Evolutionary conservation across 2,113 vertebrate species (phyloP).

Genomic region (Mormyrus iriodes): DNA sequence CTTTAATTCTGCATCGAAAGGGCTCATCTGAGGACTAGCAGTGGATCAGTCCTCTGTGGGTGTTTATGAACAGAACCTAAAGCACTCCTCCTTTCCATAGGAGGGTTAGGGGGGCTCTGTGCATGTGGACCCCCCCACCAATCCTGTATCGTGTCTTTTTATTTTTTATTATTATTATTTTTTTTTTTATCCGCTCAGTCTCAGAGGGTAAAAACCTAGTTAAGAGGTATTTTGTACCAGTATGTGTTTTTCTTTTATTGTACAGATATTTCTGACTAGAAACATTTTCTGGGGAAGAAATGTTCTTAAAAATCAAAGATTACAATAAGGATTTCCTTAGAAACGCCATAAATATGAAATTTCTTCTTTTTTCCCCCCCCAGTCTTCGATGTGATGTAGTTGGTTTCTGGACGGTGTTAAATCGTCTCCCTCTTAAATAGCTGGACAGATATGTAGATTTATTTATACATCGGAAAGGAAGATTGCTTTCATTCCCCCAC

Average conservation of each 20-base stretch:
- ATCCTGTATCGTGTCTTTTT: not conserved
- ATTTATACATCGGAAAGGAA: constrained; percentile 6
- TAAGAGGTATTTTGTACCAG: not conserved
- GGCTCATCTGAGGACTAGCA: not conserved
- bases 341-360: not conserved
- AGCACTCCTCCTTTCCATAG: not conserved
- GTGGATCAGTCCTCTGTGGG: not conserved
- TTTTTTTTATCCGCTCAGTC: not conserved
- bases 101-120: not conserved
- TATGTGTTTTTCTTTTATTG: not conserved
- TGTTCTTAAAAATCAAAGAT: not conserved
- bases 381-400: not conserved
- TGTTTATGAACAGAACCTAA: constrained; percentile 7
- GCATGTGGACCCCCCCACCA: not conserved
- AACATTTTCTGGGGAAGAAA: constrained; percentile 14
- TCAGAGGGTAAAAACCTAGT: not conserved
- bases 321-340: constrained; percentile 8
- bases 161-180: not conserved
- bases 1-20: constrained; percentile 4
- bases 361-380: not conserved
- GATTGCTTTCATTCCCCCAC: not conserved
- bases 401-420: not conserved
- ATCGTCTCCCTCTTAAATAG: constrained; percentile 2
- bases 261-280: constrained; percentile 3
- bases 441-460: not conserved